Conservation (phyloP, 2,113 vertebrate genomes). For the Meleagris gallopavo region DNA sequence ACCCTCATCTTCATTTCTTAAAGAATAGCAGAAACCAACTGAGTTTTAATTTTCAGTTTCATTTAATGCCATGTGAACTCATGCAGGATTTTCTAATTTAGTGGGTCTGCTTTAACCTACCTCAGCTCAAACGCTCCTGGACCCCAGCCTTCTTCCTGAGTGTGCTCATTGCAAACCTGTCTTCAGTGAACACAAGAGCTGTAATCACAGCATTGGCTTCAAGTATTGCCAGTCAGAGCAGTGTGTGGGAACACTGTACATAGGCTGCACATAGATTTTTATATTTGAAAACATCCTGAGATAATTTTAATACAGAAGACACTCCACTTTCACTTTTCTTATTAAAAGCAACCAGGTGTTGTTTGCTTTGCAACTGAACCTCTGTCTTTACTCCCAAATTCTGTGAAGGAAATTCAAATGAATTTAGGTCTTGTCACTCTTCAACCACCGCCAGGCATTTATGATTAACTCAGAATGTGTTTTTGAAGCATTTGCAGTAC, state of each 20-base stretch:
- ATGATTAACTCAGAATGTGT: slow-evolving; percentile 11
- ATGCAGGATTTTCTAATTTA: slow-evolving; percentile 43
- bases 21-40: neutral
- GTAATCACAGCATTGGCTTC: slow-evolving; percentile 1
- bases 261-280: slow-evolving; percentile 58
- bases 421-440: neutral
- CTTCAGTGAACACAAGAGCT: neutral
- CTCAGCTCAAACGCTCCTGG: slow-evolving; percentile 66
- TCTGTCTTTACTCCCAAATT: slow-evolving; percentile 4
- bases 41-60: neutral
- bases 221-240: slow-evolving; percentile 7
- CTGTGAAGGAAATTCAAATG: neutral
- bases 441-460: slow-evolving; percentile 3
- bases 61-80: neutral
- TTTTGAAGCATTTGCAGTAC: slow-evolving; percentile 24
- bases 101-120: slow-evolving; percentile 76
- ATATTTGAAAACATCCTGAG: neutral
- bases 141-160: neutral
- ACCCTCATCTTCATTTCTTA: neutral
- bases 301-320: slow-evolving; percentile 23
- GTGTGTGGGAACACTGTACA: slow-evolving; percentile 35
- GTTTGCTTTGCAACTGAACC: slow-evolving; percentile 16
- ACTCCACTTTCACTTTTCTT: slow-evolving; percentile 15
- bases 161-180: neutral
- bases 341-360: neutral